These are phyloP conservation scores for Tortrix viridana DNA, from an alignment of 2,888 invertebrate genomes.

Conservation along the genomic window DNA sequence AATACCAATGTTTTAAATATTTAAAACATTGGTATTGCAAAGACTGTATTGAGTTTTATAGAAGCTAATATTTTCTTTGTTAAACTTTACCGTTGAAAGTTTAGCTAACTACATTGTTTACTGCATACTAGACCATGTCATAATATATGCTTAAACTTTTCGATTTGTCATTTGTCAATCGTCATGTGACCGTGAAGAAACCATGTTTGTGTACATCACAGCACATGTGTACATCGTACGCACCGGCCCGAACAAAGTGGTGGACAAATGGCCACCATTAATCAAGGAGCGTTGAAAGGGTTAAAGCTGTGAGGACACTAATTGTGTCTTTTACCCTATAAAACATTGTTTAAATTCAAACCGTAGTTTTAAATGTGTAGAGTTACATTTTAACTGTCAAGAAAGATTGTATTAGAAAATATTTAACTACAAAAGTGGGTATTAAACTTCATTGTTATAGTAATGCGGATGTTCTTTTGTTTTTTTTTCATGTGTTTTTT, in stretches of 20 bases:
- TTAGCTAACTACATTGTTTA: too few relatives aligned
- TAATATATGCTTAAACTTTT: slow-evolving; percentile 1
- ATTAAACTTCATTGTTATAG: slow-evolving; percentile 55
- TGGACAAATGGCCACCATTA: slow-evolving; percentile 63
- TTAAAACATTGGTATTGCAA: too few relatives aligned
- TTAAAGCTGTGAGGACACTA: slow-evolving; percentile 63
- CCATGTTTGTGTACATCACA: slow-evolving; percentile 34
- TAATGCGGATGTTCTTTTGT: slow-evolving; percentile 54
- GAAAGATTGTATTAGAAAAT: slow-evolving; percentile 23
- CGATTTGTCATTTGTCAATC: slow-evolving; percentile 14
- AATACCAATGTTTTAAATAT: too few relatives aligned
- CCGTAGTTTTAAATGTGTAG: slow-evolving; percentile 20
- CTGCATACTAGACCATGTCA: not conserved
- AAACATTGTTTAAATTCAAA: slow-evolving; percentile 37
- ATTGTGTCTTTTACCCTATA: slow-evolving; percentile 60
- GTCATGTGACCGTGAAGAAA: slow-evolving; percentile 27
- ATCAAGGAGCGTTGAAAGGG: slow-evolving; percentile 76
- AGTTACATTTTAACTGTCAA: slow-evolving; percentile 14
- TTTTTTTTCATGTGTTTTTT: slow-evolving; percentile 36
- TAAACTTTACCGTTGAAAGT: too few relatives aligned
- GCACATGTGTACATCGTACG: slow-evolving; percentile 19
- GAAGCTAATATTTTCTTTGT: too few relatives aligned
- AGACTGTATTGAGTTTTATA: too few relatives aligned
- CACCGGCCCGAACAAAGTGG: slow-evolving; percentile 18
- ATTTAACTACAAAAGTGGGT: slow-evolving; percentile 31